phyloP scores from a whole-genome alignment of 1,140 invertebrate genomes.

The Diploscapter pachys region DNA sequence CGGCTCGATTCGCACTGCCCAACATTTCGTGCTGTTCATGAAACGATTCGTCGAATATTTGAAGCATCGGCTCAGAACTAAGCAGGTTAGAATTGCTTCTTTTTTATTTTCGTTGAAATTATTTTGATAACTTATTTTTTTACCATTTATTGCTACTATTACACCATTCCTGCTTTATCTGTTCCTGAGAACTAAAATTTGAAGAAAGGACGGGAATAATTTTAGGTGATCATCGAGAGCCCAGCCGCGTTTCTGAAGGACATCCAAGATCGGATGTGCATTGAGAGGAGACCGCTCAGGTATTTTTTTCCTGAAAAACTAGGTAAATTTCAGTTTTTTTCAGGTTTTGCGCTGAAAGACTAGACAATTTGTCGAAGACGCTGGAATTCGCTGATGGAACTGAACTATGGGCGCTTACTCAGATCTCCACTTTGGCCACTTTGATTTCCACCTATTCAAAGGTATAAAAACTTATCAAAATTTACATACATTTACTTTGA shows the following conservation, averaged over 20 bases:
- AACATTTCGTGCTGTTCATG: constrained; percentile 85
- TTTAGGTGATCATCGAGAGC: constrained; percentile 83
- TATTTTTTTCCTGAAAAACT: constrained; percentile 44
- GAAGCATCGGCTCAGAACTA: constrained; percentile 84
- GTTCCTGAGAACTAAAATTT: no score
- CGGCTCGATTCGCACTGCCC: constrained; percentile 92
- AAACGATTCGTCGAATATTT: constrained; percentile 91
- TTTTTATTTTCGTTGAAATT: no score
- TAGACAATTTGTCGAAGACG: constrained; percentile 81
- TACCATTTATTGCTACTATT: no score
- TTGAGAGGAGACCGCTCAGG: constrained; percentile 89
- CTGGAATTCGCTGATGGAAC: constrained; percentile 86
- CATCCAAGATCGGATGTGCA: constrained; percentile 73
- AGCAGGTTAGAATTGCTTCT: constrained; percentile 57
- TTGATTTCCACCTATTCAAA: constrained; percentile 93
- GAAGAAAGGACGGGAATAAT: background rate
- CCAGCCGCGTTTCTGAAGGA: constrained; percentile 93
- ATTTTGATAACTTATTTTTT: no score
- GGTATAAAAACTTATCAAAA: constrained; percentile 19
- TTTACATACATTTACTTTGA: background rate
- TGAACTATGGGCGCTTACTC: constrained; percentile 79
- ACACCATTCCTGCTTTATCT: no score
- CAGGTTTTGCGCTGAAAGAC: constrained; percentile 84
- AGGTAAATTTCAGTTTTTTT: constrained; percentile 20
- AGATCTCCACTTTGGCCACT: constrained; percentile 83